These are phyloP conservation scores for Myopa tessellatipennis DNA, from an alignment of 2,888 invertebrate species.

Conservation along the genomic window DNA sequence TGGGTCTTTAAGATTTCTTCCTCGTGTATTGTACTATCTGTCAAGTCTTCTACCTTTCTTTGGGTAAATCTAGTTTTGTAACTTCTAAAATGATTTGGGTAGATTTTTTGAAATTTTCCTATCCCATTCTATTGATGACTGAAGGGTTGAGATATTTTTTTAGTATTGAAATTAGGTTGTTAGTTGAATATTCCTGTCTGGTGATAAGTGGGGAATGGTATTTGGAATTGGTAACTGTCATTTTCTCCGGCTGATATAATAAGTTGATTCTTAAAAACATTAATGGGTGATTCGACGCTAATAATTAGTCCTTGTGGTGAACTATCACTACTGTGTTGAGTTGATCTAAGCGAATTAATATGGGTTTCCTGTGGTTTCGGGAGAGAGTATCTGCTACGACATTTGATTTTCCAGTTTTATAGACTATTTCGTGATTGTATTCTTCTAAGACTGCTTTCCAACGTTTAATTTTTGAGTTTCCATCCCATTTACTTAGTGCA, in stretches of 20 bases:
- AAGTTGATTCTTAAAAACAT: slow-evolving; percentile 34
- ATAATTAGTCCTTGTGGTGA: neutral
- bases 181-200: neutral
- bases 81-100: neutral
- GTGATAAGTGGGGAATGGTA: neutral
- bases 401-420: slow-evolving; percentile 5
- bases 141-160: neutral
- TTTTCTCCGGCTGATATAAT: neutral
- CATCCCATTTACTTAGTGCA: neutral
- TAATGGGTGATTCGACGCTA: slow-evolving; percentile 10
- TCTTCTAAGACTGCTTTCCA: slow-evolving; percentile 12
- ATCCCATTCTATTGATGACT: neutral
- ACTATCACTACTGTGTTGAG: slow-evolving; percentile 1
- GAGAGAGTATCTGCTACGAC: neutral
- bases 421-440: slow-evolving; percentile 11
- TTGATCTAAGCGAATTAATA: neutral
- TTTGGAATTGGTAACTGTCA: neutral
- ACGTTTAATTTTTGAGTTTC: slow-evolving; percentile 14
- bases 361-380: neutral
- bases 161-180: neutral
- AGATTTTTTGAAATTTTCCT: slow-evolving; percentile 20
- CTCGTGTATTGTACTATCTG: slow-evolving; percentile 15
- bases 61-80: slow-evolving; percentile 24
- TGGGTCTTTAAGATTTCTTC: slow-evolving; percentile 23
- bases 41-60: slow-evolving; percentile 21